Conservation (phyloP, 2,888 invertebrate genomes). For the Netelia fuscicornis region DNA sequence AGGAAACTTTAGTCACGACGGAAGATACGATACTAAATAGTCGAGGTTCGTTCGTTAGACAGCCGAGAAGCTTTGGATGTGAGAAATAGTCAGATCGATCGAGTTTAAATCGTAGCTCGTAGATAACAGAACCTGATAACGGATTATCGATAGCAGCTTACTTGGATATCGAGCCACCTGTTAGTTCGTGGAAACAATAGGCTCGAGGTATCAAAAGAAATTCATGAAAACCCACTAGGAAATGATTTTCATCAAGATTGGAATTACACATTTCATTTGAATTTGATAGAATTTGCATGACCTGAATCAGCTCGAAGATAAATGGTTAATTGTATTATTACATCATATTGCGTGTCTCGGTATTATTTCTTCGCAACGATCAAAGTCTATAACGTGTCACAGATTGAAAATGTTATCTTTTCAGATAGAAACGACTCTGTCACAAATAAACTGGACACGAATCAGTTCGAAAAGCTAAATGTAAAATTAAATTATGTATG, state of each 20-base stretch:
- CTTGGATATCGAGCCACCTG: slow-evolving; percentile 32
- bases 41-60: background rate
- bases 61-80: slow-evolving; percentile 13
- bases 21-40: slow-evolving; percentile 15
- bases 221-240: too few species aligned
- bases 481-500: background rate
- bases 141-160: slow-evolving; percentile 47
- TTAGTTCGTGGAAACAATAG: slow-evolving; percentile 4
- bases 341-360: too few species aligned
- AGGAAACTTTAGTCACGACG: slow-evolving; percentile 16
- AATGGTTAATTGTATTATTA: too few species aligned
- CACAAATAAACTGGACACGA: background rate
- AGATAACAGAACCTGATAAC: slow-evolving; percentile 63
- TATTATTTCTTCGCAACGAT: too few species aligned
- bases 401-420: too few species aligned
- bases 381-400: too few species aligned
- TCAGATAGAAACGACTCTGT: background rate
- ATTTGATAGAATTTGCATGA: too few species aligned
- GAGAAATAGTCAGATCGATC: slow-evolving; percentile 51
- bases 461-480: background rate
- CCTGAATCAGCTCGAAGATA: too few species aligned
- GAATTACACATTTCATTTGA: too few species aligned
- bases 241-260: too few species aligned
- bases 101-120: slow-evolving; percentile 46
- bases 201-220: too few species aligned